A percentile compares a stretch with the other conserved stretches of the same genome.
phyloP scores from a whole-genome alignment of 2,888 invertebrate genomes.

The Hydraecia micacea region DNA sequence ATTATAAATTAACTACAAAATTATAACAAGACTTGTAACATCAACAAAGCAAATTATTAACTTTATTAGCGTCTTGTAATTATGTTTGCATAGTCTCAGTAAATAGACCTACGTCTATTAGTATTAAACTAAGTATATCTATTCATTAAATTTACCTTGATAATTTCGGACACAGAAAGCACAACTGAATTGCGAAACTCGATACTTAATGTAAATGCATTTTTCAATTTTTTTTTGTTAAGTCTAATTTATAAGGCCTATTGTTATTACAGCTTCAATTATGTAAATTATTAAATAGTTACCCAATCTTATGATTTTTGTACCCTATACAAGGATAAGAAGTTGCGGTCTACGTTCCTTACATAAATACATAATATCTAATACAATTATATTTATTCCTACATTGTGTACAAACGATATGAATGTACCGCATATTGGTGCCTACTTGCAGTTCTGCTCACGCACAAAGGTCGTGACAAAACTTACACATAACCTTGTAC shows the following conservation, averaged over 20 bases:
- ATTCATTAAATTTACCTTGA: not conserved
- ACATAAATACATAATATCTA: not conserved
- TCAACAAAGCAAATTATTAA: conserved; percentile 25
- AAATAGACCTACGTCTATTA: conserved; percentile 1
- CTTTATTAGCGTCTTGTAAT: conserved; percentile 3
- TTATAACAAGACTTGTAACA: conserved; percentile 2
- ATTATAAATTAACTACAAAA: too few relatives aligned
- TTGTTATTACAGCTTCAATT: too few relatives aligned
- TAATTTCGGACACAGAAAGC: not conserved
- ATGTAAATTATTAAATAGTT: too few relatives aligned
- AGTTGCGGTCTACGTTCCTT: not conserved
- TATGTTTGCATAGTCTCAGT: conserved; percentile 19
- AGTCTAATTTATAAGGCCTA: not conserved
- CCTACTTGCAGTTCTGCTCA: conserved; percentile 24
- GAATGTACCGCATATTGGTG: not conserved
- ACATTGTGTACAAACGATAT: not conserved
- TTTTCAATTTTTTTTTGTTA: not conserved
- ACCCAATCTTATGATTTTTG: not conserved
- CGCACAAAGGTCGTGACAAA: conserved; percentile 23
- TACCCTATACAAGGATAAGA: not conserved
- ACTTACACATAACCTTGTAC: not conserved
- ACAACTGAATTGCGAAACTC: not conserved
- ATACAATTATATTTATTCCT: not conserved
- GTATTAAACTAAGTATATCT: too few relatives aligned
- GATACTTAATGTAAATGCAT: not conserved